phyloP scores from a whole-genome alignment of 2,888 invertebrate species.

The Magallana nippona region DNA sequence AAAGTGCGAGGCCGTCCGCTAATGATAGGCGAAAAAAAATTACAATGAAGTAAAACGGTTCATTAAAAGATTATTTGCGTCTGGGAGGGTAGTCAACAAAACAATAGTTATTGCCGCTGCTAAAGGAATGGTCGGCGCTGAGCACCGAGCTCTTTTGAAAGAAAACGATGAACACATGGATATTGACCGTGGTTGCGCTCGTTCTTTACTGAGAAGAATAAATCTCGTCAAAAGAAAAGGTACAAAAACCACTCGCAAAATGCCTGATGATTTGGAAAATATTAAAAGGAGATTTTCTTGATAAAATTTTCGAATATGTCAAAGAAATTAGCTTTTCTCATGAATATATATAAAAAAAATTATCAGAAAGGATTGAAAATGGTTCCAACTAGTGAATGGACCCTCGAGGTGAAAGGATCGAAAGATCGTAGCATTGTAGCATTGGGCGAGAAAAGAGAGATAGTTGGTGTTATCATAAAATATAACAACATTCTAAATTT shows the following conservation, averaged over 20 bases:
- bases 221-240: conserved; percentile 35
- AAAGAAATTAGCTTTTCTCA: background rate
- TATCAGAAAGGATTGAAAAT: background rate
- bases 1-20: background rate
- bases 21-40: background rate
- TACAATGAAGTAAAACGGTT: conserved; percentile 8
- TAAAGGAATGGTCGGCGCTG: background rate
- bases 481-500: no score
- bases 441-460: no score
- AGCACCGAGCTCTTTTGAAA: background rate
- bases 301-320: conserved; percentile 6
- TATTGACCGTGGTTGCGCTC: background rate
- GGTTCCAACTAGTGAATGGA: conserved; percentile 8
- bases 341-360: no score
- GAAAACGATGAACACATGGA: conserved; percentile 35
- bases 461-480: no score
- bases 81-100: conserved; percentile 5
- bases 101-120: background rate
- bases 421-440: no score
- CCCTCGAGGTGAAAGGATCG: no score
- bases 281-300: conserved; percentile 1
- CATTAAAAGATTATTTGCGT: background rate
- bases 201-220: conserved; percentile 29
- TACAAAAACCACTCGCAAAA: background rate
- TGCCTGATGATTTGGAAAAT: conserved; percentile 2